phyloP scores from a whole-genome alignment of 23 tunicate genomes.

The Phallusia fumigata region DNA sequence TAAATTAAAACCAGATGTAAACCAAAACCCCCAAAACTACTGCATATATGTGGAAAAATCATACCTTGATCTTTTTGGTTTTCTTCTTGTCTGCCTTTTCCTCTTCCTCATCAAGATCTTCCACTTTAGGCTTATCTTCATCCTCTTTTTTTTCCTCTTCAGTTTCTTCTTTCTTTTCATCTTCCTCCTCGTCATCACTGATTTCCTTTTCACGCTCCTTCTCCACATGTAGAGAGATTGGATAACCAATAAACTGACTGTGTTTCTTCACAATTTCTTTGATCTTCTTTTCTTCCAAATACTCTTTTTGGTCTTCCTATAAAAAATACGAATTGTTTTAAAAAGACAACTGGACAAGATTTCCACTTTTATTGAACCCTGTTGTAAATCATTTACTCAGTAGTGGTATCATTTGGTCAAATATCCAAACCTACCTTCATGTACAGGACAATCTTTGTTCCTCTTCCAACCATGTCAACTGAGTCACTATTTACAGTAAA shows the following conservation, averaged over 20 bases:
- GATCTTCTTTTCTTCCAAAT: constrained; percentile 87
- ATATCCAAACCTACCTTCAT: constrained; percentile 46
- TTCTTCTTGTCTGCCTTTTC: constrained; percentile 82
- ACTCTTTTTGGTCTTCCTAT: constrained; percentile 94
- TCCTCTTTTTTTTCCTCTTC: constrained; percentile 43
- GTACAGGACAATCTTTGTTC: constrained; percentile 84
- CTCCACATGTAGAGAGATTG: constrained; percentile 93
- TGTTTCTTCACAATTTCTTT: constrained; percentile 98
- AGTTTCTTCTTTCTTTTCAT: constrained; percentile 54
- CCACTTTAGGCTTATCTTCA: constrained; percentile 92
- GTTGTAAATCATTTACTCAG: no score
- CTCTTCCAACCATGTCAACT: constrained; percentile 45
- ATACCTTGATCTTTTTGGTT: constrained; percentile 84
- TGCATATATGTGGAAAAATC: neutral
- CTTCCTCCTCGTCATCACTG: constrained; percentile 91
- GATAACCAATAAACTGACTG: constrained; percentile 95
- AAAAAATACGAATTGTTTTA: neutral
- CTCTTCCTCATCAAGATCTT: constrained; percentile 81
- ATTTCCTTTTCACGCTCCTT: constrained; percentile 96
- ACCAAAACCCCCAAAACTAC: no score
- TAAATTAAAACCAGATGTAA: no score
- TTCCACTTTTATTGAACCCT: no score
- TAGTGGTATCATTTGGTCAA: neutral
- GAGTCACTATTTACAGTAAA: constrained; percentile 49
- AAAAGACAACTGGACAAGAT: no score